Evolutionary conservation across 2,113 vertebrate genomes (phyloP).

Genomic region (Oncorhynchus tshawytscha): DNA sequence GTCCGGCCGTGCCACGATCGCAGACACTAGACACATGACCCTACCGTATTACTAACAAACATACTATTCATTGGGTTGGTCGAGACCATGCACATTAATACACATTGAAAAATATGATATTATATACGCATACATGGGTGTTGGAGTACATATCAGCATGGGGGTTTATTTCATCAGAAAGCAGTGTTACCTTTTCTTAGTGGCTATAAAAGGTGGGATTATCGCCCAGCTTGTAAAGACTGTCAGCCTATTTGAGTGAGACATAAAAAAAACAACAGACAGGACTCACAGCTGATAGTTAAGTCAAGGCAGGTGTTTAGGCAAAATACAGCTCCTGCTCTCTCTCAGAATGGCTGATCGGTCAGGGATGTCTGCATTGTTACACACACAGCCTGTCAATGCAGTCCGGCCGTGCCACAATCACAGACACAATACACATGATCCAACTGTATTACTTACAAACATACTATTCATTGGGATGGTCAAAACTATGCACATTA

Average conservation of each 20-base stretch:
- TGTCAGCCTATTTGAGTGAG: slow-evolving; percentile 57
- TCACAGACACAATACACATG: neutral
- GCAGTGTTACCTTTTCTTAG: slow-evolving; percentile 61
- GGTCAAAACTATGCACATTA: too few relatives aligned
- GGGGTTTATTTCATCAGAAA: slow-evolving; percentile 29
- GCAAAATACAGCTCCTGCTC: slow-evolving; percentile 54
- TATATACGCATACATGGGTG: too few relatives aligned
- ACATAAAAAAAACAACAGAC: slow-evolving; percentile 58
- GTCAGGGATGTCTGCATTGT: slow-evolving; percentile 42
- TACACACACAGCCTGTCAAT: slow-evolving; percentile 29
- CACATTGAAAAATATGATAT: too few relatives aligned
- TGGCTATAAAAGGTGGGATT: slow-evolving; percentile 74
- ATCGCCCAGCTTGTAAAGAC: slow-evolving; percentile 71
- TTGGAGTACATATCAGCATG: slow-evolving; percentile 8
- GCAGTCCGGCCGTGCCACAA: neutral
- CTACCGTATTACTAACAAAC: neutral
- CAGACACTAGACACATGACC: too few relatives aligned
- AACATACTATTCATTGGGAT: neutral
- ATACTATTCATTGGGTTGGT: too few relatives aligned
- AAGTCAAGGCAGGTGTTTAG: slow-evolving; percentile 69
- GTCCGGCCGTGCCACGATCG: too few relatives aligned
- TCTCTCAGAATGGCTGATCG: slow-evolving; percentile 44
- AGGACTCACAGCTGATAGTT: slow-evolving; percentile 58
- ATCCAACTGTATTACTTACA: neutral
- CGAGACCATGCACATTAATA: too few relatives aligned